Evolutionary conservation across 2,113 vertebrate species (phyloP).

Genomic region (Heloderma charlesbogerti): DNA sequence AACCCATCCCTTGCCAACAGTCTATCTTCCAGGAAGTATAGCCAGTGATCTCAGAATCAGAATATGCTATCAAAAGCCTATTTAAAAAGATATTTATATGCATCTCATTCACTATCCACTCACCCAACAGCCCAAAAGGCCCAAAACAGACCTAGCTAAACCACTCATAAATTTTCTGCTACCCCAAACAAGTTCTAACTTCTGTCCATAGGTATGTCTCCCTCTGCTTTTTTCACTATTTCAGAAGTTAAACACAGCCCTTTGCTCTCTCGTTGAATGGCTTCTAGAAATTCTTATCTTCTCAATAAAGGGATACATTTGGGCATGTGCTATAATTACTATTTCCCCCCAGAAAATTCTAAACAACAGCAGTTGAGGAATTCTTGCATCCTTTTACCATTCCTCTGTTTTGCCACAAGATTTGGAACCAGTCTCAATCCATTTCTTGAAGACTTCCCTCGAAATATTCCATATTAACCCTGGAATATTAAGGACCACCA

Average conservation of each 20-base stretch:
- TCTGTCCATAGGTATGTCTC: neutral
- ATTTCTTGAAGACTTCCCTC: neutral
- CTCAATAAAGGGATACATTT: neutral
- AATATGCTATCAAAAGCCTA: neutral
- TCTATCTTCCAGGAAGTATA: too few relatives aligned
- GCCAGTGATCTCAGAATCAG: too few relatives aligned
- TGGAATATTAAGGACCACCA: too few relatives aligned
- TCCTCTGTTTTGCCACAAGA: neutral
- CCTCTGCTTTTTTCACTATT: neutral
- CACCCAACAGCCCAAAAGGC: neutral
- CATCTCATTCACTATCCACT: neutral
- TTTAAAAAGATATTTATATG: neutral
- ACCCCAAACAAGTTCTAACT: neutral
- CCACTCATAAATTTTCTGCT: neutral
- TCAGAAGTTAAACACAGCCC: neutral
- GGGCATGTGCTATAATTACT: neutral
- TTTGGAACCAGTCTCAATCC: neutral
- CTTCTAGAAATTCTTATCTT: neutral
- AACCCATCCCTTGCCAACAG: too few relatives aligned
- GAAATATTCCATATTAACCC: neutral
- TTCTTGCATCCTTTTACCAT: neutral
- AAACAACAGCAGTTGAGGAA: neutral
- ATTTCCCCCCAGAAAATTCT: neutral
- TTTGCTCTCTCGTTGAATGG: neutral
- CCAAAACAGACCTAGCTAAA: neutral